phyloP scores from a whole-genome alignment of 2,113 vertebrate species.

The Papio anubis region DNA sequence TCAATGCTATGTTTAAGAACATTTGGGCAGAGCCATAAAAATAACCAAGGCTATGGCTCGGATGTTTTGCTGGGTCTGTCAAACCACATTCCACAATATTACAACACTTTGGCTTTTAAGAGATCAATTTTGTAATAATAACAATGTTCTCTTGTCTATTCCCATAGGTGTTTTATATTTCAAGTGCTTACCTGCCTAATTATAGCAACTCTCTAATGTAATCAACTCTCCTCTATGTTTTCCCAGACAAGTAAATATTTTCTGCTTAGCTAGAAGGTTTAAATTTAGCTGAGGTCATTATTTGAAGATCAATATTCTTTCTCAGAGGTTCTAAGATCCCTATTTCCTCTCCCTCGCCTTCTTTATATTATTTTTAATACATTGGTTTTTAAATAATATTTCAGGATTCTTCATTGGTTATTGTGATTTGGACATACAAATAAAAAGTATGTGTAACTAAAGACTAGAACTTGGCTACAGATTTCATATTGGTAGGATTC shows the following conservation, averaged over 20 bases:
- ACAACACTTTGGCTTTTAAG: constrained; percentile 30
- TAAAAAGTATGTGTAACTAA: not conserved
- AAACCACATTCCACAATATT: not conserved
- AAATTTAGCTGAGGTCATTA: constrained; percentile 51
- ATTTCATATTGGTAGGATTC: not conserved
- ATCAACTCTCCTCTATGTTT: not conserved
- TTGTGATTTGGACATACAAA: not conserved
- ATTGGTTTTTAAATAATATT: constrained; percentile 12
- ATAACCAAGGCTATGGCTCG: not conserved
- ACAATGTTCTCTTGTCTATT: constrained; percentile 6
- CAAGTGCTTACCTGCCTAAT: constrained; percentile 38
- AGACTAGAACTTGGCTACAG: not conserved
- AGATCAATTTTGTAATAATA: constrained; percentile 1
- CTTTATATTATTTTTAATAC: constrained; percentile 22
- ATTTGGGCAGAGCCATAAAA: not conserved
- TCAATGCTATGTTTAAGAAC: not conserved
- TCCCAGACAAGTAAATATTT: constrained; percentile 1
- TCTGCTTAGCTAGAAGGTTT: constrained; percentile 44
- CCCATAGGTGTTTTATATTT: constrained; percentile 24
- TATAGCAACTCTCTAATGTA: constrained; percentile 38
- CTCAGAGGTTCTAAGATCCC: constrained; percentile 3
- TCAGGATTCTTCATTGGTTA: not conserved
- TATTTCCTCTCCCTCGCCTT: not conserved
- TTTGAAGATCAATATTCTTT: constrained; percentile 51
- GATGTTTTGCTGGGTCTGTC: not conserved